Percentiles rank a stretch among this genome's conserved stretches.
Conservation (phyloP, 2,888 invertebrate genomes). For the Actias luna region DNA sequence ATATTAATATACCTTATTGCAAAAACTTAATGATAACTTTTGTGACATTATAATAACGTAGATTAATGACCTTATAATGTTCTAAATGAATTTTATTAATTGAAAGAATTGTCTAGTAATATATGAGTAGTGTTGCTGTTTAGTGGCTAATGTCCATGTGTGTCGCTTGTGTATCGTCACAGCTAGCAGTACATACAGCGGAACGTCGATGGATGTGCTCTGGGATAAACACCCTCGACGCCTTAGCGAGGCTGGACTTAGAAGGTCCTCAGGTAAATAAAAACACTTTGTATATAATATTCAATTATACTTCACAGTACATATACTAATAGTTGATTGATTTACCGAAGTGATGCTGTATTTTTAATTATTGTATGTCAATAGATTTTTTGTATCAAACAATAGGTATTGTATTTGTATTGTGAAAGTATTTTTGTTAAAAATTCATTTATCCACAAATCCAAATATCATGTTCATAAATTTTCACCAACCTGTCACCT, state of each 20-base stretch:
- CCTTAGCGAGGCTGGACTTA: slow-evolving; percentile 88
- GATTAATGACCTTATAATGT: slow-evolving; percentile 3
- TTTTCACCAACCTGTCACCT: slow-evolving; percentile 1
- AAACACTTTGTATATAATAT: slow-evolving; percentile 32
- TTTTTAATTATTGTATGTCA: not conserved
- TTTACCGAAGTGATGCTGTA: not conserved
- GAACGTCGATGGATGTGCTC: slow-evolving; percentile 86
- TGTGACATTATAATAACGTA: not conserved
- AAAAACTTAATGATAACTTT: not conserved
- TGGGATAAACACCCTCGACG: slow-evolving; percentile 88
- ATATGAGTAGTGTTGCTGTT: slow-evolving; percentile 24
- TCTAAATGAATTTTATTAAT: slow-evolving; percentile 2
- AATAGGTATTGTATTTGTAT: not conserved
- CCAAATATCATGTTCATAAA: not conserved
- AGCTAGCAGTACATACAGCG: slow-evolving; percentile 82
- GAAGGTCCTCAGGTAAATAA: slow-evolving; percentile 87
- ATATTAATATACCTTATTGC: not conserved
- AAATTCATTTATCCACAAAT: not conserved
- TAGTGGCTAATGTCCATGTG: slow-evolving; percentile 74
- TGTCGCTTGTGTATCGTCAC: slow-evolving; percentile 57
- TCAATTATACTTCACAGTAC: slow-evolving; percentile 31
- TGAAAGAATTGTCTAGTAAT: slow-evolving; percentile 9
- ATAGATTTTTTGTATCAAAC: not conserved
- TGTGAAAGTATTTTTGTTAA: not conserved
- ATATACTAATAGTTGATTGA: not conserved